phyloP scores from a whole-genome alignment of 2,888 invertebrate genomes.

The Yponomeuta sedellus region DNA sequence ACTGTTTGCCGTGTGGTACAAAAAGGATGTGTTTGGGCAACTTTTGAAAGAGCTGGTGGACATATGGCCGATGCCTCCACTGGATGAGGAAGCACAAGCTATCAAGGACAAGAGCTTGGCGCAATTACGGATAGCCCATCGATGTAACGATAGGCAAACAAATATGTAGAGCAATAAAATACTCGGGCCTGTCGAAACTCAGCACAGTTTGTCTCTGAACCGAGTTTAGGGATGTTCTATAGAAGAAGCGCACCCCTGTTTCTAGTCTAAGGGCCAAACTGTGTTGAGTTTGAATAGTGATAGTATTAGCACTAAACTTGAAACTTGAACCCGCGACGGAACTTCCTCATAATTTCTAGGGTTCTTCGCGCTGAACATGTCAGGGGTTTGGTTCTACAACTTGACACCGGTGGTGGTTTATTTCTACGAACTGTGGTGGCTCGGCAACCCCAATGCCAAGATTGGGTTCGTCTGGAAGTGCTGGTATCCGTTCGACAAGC shows the following conservation, averaged over 20 bases:
- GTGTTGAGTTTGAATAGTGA: no score
- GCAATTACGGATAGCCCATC: slow-evolving; percentile 50
- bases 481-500: slow-evolving; percentile 69
- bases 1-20: slow-evolving; percentile 60
- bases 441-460: slow-evolving; percentile 32
- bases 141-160: slow-evolving; percentile 38
- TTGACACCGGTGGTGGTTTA: slow-evolving; percentile 54
- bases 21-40: slow-evolving; percentile 51
- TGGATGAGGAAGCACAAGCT: slow-evolving; percentile 40
- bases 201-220: no score
- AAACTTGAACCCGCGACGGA: no score
- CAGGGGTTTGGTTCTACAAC: slow-evolving; percentile 62
- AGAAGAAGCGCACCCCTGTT: no score
- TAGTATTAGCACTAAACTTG: no score
- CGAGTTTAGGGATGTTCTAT: no score
- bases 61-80: slow-evolving; percentile 61
- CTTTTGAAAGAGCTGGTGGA: slow-evolving; percentile 52
- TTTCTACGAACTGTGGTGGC: slow-evolving; percentile 38
- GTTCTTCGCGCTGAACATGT: slow-evolving; percentile 51
- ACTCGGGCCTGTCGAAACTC: no score
- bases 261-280: no score
- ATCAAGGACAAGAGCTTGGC: slow-evolving; percentile 52
- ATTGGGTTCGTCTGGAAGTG: slow-evolving; percentile 62
- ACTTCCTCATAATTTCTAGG: slow-evolving; percentile 33
- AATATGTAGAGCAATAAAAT: not conserved